Percentiles rank a stretch among this genome's conserved stretches.
These are phyloP conservation scores for Lerista edwardsae DNA, from an alignment of 2,797 vertebrate species.

Conservation along the genomic window DNA sequence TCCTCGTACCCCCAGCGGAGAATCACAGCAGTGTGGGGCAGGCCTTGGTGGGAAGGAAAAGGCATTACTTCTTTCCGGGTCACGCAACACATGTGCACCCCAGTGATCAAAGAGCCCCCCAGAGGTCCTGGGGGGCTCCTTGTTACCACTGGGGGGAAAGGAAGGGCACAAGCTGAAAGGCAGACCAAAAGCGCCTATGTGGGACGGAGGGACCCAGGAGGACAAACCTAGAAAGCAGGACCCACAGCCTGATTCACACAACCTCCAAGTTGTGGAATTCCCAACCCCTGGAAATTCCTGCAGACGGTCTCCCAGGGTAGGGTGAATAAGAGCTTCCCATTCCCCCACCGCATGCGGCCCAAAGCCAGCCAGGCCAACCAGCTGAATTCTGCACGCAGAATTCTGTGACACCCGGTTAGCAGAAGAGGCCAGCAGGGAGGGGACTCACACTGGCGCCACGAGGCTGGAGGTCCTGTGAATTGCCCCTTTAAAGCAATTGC, in stretches of 20 bases:
- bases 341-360: fast-evolving
- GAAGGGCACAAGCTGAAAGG: not conserved
- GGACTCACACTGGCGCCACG: not conserved
- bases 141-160: no score
- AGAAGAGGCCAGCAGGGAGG: not conserved
- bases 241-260: not conserved
- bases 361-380: not conserved
- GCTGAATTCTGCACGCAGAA: not conserved
- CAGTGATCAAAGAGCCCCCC: not conserved
- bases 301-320: not conserved
- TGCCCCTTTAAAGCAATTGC: not conserved
- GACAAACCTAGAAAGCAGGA: not conserved
- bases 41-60: not conserved
- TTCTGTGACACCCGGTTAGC: no score
- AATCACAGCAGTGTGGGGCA: no score
- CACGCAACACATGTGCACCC: no score
- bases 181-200: not conserved
- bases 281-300: not conserved
- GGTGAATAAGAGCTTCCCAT: not conserved
- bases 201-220: not conserved
- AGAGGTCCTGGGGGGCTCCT: not conserved
- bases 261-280: not conserved
- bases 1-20: no score
- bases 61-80: fast-evolving
- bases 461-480: no score